Base-by-base conservation (phyloP, 2,797 vertebrate species). In the Rhinophrynus dorsalis region DNA sequence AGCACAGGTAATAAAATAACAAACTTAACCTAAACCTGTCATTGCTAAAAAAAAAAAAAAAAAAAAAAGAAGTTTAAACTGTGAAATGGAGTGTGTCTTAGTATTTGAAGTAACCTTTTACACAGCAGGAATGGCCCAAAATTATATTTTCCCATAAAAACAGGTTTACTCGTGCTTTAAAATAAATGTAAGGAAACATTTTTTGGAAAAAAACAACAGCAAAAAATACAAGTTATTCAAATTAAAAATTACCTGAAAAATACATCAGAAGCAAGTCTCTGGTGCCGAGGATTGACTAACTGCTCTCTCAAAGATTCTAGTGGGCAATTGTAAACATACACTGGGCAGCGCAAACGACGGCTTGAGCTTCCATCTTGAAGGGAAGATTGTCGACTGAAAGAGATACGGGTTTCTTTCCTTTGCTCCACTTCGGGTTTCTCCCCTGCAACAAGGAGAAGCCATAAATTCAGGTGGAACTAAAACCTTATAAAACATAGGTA, bases 241-340 rank as follows among this genome's bases (percentile, higher is more conserved):
- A 7, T 30, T 17, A 18, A 32, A 3, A 35, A 72, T 74, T 83
- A 99, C 96, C 91, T 96, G 86, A 96, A 92, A 75, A 95, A 90
- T 70, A 98, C 79, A 68, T 99, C 97, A 48, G 81, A 86, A 8
- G 91, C 91, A 15, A 85, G 85, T 26, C 85, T 91, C 33, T 82
- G 90, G 52, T 88, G 76, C 74, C 83, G 88, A 0, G 92, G 86
- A 29, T 91, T 91, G 58, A 97, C 87, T 60, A 98, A 90, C 51
- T 96, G 96, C 68, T 98, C 95, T 61, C 93, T 93, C 12, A 99
- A 74, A 1, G 89, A 81, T 48, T 98, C 96, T 78, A 97, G 78
- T 0, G 95, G 93, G 76, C 96, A 98, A 88, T 90, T 98, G 83
- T 99, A 98, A 74, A 98, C 85, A 6, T 97, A 99, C 68, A 98